Conservation (phyloP, 2,113 vertebrate species). For the Rallus limicola region DNA sequence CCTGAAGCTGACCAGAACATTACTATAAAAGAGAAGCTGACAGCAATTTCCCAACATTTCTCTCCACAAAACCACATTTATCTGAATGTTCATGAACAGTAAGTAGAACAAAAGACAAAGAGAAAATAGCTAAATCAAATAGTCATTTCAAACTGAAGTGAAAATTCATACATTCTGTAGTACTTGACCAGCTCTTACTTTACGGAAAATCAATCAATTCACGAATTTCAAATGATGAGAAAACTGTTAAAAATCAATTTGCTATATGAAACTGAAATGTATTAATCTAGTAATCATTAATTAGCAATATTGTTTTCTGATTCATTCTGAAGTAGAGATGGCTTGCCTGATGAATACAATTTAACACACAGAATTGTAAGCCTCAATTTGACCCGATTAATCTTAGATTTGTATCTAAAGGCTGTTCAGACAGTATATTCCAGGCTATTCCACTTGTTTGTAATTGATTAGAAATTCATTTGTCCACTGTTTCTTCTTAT, state of each 20-base stretch:
- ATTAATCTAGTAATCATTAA: neutral
- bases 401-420: neutral
- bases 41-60: conserved; percentile 11
- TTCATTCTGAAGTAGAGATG: conserved; percentile 8
- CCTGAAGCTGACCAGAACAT: conserved; percentile 23
- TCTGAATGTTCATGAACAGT: conserved; percentile 67
- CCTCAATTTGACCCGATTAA: neutral
- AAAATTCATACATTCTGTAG: conserved; percentile 13
- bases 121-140: conserved; percentile 40
- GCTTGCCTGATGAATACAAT: neutral
- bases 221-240: conserved; percentile 25
- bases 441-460: neutral
- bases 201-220: conserved; percentile 35
- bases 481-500: neutral
- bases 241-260: conserved; percentile 14
- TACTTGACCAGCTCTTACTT: conserved; percentile 63
- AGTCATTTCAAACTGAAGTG: conserved; percentile 11
- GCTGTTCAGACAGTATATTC: neutral
- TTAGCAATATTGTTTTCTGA: conserved; percentile 17
- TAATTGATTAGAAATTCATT: neutral
- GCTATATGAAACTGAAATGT: conserved; percentile 6
- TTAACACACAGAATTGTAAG: conserved; percentile 11
- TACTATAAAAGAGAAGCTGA: conserved; percentile 5
- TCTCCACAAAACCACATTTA: conserved; percentile 44
- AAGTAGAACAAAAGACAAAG: conserved; percentile 32